These are phyloP conservation scores for Stenchaetothrips biformis DNA, from an alignment of 2,888 invertebrate species.

Conservation along the genomic window DNA sequence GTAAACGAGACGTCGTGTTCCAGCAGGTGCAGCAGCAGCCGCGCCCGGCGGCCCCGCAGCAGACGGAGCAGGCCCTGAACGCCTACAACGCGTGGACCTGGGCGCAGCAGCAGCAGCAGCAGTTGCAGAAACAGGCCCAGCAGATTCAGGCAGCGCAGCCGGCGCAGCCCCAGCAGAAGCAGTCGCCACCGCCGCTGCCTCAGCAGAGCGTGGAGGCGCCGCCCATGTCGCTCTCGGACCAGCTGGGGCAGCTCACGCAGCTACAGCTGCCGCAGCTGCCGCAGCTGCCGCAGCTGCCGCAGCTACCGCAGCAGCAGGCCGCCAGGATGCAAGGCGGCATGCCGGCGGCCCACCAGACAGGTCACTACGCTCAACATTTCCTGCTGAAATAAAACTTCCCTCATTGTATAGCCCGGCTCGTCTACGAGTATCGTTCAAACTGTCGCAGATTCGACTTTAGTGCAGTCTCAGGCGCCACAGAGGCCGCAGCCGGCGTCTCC, in stretches of 20 bases:
- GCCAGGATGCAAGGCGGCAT: neutral
- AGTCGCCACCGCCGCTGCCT: neutral
- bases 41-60: too few relatives aligned
- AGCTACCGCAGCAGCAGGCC: neutral
- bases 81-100: too few relatives aligned
- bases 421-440: too few relatives aligned
- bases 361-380: neutral
- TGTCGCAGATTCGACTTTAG: too few relatives aligned
- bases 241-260: slow-evolving; percentile 14
- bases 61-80: too few relatives aligned
- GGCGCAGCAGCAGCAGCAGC: neutral
- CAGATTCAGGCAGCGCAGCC: neutral
- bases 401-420: too few relatives aligned
- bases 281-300: neutral
- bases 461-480: too few relatives aligned
- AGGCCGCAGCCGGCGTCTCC: too few relatives aligned
- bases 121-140: neutral
- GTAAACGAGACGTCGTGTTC: too few relatives aligned
- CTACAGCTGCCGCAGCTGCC: neutral
- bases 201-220: neutral
- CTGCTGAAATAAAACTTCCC: neutral
- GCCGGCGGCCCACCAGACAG: neutral
- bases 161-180: neutral
- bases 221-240: neutral
- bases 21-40: too few relatives aligned